Base-by-base conservation (phyloP, 2,888 invertebrate species). In the Synergus japonicus region DNA sequence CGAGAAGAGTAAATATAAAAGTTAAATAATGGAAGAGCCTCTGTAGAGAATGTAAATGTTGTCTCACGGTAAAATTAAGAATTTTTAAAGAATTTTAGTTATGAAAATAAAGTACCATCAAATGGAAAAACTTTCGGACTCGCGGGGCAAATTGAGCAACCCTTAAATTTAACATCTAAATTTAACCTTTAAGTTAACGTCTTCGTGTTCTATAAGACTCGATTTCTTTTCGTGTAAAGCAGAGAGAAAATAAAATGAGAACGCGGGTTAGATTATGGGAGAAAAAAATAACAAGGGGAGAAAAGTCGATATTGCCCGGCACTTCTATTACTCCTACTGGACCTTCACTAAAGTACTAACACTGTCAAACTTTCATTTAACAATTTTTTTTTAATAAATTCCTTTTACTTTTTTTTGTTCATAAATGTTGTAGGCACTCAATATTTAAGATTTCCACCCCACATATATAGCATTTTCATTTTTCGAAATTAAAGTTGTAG, bases 301-400 rank as follows among this genome's bases (percentile, higher is more conserved):
- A 67, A 67, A 67, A 67, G 46, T 67, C 67, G 46, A 46, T 67
- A 67, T 67, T 67, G 44, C 46, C 22, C 46, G 67, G 46, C 67
- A 46, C 44, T 46, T 22, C 44, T 29, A 67, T 67, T 67, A 46
- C 44, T 46, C 67, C 29, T 12, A 46, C 44, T 22, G n/a, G 15
- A 49, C 49, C 15, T 49, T 15, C 7, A 46, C 67, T 37, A 9
- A 41, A 67, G 44, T 67, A 67, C 46, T 67, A 67, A 22, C 44
- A 13, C 22, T 44, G 46, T 29, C 22, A 67, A 67, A 67, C 67
- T 67, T 67, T 67, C 46, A 29, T 46, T 22, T 18, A 46, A 18
- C 43, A 67, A 67, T 44, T 67, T 67, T 67, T 46, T 22, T 67
- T 22, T 67, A 67, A 67, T 67, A 18, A 29, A 67, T 44, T 44